A percentile compares a stretch with the other conserved stretches of the same genome.
Evolutionary conservation across 2,888 invertebrate genomes (phyloP).

Genomic region (Papilio demoleus): DNA sequence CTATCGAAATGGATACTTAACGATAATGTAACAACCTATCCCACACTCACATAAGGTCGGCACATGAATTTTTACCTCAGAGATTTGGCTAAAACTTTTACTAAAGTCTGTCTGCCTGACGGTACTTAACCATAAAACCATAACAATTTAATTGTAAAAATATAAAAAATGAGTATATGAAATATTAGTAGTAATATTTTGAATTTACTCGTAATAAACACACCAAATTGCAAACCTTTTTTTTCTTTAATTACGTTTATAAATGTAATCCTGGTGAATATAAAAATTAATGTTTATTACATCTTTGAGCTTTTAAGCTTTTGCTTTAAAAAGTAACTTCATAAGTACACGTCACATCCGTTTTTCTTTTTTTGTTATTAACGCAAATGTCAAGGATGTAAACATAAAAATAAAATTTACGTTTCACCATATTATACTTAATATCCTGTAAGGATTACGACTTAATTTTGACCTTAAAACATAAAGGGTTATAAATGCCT

Average conservation of each 20-base stretch:
- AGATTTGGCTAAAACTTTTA: too few relatives aligned
- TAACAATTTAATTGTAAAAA: too few relatives aligned
- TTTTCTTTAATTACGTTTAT: neutral
- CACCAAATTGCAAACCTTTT: neutral
- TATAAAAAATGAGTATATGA: too few relatives aligned
- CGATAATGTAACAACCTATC: too few relatives aligned
- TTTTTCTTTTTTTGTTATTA: constrained; percentile 4
- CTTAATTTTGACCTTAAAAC: constrained; percentile 25
- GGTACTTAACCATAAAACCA: too few relatives aligned
- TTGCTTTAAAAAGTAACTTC: neutral
- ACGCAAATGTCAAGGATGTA: neutral
- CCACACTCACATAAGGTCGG: too few relatives aligned
- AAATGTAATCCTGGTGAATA: neutral
- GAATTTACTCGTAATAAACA: too few relatives aligned
- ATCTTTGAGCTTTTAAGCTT: neutral
- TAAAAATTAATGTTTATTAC: neutral
- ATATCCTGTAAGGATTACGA: constrained; percentile 21
- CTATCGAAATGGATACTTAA: too few relatives aligned
- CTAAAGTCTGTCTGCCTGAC: too few relatives aligned
- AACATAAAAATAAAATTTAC: constrained; percentile 21
- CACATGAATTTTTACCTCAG: too few relatives aligned
- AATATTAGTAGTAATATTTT: too few relatives aligned
- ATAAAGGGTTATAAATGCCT: constrained; percentile 10
- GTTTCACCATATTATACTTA: constrained; percentile 1
- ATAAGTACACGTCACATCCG: neutral